phyloP scores from a whole-genome alignment of 2,797 vertebrate genomes.

The Mormyrops attenuatus region DNA sequence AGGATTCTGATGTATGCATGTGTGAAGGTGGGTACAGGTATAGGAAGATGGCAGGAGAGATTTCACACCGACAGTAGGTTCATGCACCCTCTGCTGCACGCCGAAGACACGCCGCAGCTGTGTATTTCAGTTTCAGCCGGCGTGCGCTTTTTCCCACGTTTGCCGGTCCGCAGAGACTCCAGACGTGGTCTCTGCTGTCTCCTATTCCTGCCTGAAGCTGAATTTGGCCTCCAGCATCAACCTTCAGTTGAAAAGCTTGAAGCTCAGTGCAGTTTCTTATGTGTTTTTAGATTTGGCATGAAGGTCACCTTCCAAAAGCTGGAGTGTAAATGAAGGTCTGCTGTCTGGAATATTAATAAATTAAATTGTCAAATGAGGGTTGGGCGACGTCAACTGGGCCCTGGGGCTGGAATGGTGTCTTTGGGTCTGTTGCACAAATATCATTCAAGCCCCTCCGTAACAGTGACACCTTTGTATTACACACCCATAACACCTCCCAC shows the following conservation, averaged over 20 bases:
- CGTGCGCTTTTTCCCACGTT: neutral
- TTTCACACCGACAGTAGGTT: neutral
- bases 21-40: neutral
- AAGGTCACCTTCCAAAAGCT: slow-evolving; percentile 1
- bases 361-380: neutral
- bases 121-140: neutral
- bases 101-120: neutral
- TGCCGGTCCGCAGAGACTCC: neutral
- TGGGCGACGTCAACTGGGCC: neutral
- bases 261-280: neutral
- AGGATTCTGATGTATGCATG: neutral
- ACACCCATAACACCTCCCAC: neutral
- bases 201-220: neutral
- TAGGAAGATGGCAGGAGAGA: neutral
- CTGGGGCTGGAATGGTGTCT: neutral
- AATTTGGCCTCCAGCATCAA: neutral
- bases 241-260: slow-evolving; percentile 15
- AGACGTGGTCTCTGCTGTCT: neutral
- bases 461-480: neutral
- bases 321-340: neutral
- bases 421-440: neutral
- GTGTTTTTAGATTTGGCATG: neutral
- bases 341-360: neutral
- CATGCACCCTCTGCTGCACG: neutral
- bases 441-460: neutral